Percentiles rank a stretch among this genome's conserved stretches.
phyloP scores from a whole-genome alignment of 2,113 vertebrate species.

The Jacana jacana region DNA sequence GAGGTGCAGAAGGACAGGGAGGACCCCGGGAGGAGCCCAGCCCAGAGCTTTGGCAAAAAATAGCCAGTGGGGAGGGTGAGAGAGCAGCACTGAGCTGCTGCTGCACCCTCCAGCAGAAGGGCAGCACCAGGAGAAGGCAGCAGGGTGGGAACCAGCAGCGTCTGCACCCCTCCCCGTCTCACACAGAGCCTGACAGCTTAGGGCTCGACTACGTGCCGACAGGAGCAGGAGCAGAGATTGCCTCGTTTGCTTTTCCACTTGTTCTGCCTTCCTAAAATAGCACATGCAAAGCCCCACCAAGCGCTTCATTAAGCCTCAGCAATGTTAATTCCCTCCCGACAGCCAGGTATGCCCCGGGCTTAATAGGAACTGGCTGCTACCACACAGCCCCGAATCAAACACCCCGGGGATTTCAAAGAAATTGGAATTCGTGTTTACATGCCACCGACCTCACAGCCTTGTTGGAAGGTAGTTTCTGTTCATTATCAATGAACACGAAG shows the following conservation, averaged over 20 bases:
- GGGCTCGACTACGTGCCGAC: background rate
- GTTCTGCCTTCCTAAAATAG: background rate
- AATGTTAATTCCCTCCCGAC: background rate
- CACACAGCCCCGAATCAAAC: background rate
- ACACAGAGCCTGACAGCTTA: background rate
- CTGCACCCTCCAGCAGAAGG: background rate
- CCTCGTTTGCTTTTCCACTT: background rate
- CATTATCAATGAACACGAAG: fast-evolving
- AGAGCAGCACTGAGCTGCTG: background rate
- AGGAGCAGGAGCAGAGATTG: background rate
- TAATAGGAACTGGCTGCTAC: background rate
- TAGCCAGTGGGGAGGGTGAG: background rate
- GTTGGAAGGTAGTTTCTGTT: background rate
- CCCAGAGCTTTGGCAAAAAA: background rate
- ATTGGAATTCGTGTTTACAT: fast-evolving
- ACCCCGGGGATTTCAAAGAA: background rate
- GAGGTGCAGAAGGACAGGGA: background rate
- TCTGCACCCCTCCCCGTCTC: background rate
- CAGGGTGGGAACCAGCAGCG: fast-evolving
- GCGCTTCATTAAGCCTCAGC: background rate
- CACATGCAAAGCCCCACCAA: background rate
- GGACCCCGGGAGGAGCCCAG: background rate
- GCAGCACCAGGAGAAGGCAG: background rate
- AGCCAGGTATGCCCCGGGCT: background rate
- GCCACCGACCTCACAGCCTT: fast-evolving